These are phyloP conservation scores for Hypolimnas misippus DNA, from an alignment of 2,888 invertebrate genomes.

Conservation along the genomic window DNA sequence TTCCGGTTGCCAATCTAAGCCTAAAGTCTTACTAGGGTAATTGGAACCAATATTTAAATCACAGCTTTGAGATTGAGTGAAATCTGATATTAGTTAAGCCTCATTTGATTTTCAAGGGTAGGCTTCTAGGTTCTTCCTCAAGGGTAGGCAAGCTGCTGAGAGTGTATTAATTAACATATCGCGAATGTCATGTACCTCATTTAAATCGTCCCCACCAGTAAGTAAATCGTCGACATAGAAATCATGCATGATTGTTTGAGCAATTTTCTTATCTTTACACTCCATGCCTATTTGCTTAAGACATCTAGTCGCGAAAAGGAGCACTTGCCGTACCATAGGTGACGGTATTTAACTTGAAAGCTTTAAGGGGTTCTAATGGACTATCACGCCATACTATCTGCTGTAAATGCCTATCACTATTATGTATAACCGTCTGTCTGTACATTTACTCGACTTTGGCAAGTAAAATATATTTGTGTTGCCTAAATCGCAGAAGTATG, in stretches of 20 bases:
- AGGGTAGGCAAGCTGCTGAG: slow-evolving; percentile 41
- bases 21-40: not conserved
- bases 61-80: slow-evolving; percentile 9
- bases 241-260: slow-evolving; percentile 42
- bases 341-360: slow-evolving; percentile 44
- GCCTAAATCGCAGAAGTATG: slow-evolving; percentile 43
- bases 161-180: slow-evolving; percentile 32
- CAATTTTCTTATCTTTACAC: slow-evolving; percentile 31
- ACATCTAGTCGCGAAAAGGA: slow-evolving; percentile 44
- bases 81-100: slow-evolving; percentile 22
- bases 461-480: slow-evolving; percentile 39
- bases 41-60: slow-evolving; percentile 13
- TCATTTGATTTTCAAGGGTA: slow-evolving; percentile 47
- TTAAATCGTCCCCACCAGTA: slow-evolving; percentile 33
- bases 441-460: slow-evolving; percentile 48
- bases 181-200: slow-evolving; percentile 25
- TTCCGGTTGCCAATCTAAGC: not conserved
- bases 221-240: slow-evolving; percentile 44
- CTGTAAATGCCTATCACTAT: slow-evolving; percentile 29
- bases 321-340: slow-evolving; percentile 48
- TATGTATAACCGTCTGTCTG: slow-evolving; percentile 31
- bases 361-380: slow-evolving; percentile 27
- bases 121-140: no score
- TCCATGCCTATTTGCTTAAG: slow-evolving; percentile 41
- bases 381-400: slow-evolving; percentile 43